These are phyloP conservation scores for Salvator merianae DNA, from an alignment of 2,113 vertebrate genomes.

Conservation along the genomic window DNA sequence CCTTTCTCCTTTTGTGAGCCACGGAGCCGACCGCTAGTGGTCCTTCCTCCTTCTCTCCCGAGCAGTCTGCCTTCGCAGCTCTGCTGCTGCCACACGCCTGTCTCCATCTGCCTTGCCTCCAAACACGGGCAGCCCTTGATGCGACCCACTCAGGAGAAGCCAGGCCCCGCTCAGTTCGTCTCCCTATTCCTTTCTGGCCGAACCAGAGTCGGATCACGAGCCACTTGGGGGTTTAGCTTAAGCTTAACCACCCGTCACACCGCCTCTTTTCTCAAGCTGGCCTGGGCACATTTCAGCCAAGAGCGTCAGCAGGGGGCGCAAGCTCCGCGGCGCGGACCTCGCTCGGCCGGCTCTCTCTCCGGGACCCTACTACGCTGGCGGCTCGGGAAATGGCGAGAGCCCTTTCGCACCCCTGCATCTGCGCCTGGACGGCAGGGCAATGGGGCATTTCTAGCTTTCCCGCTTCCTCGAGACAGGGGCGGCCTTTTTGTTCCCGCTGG, in stretches of 20 bases:
- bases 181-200: neutral
- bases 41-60: neutral
- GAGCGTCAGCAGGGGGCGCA: conserved; percentile 61
- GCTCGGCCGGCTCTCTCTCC: neutral
- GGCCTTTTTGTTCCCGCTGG: neutral
- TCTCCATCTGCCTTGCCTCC: neutral
- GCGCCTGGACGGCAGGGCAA: neutral
- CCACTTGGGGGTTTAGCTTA: neutral
- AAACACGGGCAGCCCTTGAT: neutral
- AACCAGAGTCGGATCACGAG: neutral
- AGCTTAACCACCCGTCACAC: too few species aligned
- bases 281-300: fast-evolving
- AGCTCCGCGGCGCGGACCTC: neutral
- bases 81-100: neutral
- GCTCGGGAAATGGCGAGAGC: neutral
- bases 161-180: neutral
- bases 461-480: neutral
- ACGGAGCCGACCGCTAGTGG: neutral
- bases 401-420: neutral
- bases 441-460: conserved; percentile 12
- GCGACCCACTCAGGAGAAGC: neutral
- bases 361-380: neutral
- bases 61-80: neutral
- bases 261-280: neutral
- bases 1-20: neutral